Base-by-base conservation (phyloP, 2,113 vertebrate species). In the Camelus dromedarius region DNA sequence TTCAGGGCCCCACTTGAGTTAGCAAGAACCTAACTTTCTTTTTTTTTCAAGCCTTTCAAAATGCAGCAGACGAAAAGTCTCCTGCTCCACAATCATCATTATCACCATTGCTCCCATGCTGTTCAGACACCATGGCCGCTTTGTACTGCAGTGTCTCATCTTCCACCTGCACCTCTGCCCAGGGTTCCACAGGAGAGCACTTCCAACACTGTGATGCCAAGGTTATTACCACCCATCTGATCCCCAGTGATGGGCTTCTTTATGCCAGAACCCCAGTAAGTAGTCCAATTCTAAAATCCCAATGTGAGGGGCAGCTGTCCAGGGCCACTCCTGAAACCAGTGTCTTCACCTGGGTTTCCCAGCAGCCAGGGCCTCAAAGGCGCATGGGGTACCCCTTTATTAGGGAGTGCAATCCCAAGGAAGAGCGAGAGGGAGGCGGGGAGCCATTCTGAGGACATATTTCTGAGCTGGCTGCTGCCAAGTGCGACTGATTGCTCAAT, bases 401-500 rank as follows among this genome's bases (percentile, higher is more conserved):
- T 26, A 75, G 19, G 62, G 48, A 70, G 35, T 56, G 16, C 30
- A 38, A 7, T 24, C 79, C 19, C 20, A 76, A 76, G 30, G 32
- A n/a, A 76, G 80, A 62, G 38, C 12, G 32, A 69, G 54, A 12
- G 42, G 66, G 28, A 52, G 8, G 26, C 50, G 14, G 60, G 80
- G 87, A 62, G 58, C 42, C 73, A 50, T 62, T 32, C 14, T 4
- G n/a, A 96, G 75, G 79, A 86, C 46, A 62, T 62, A 75, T 84
- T 66, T 35, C 66, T 0, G 58, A 95, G 85, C 93, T 35, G 66
- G 64, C 89, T 70, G 75, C 64, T 83, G 93, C 88, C 89, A 85
- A 90, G 93, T 64, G 30, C 26, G 3, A 52, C 84, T 84, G 96
- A 97, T 90, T 48, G 91, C 95, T 97, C 95, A 91, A 95, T 96